Percentiles rank a stretch among this genome's conserved stretches.
Evolutionary conservation across 2,113 vertebrate genomes (phyloP).

Genomic region (Megaptera novaeangliae): DNA sequence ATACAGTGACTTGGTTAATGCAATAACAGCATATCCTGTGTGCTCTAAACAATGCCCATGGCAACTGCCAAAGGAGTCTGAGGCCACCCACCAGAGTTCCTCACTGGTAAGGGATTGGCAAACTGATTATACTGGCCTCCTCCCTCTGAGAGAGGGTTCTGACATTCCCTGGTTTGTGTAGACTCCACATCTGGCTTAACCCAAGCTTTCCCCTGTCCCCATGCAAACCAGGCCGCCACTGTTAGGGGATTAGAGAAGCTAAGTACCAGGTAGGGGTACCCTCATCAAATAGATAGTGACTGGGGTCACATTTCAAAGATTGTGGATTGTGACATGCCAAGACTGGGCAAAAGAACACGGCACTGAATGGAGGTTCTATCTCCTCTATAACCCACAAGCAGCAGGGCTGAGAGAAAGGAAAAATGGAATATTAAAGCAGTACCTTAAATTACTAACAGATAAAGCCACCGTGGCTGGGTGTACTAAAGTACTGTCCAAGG

Average conservation of each 20-base stretch:
- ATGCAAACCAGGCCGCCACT: neutral
- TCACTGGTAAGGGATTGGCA: neutral
- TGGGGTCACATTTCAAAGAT: neutral
- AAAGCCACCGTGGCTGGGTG: neutral
- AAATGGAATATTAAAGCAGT: neutral
- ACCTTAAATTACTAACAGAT: neutral
- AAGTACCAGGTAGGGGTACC: neutral
- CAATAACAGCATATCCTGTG: neutral
- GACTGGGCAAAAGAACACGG: neutral
- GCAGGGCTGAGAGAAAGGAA: neutral
- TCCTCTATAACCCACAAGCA: neutral
- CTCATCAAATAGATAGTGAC: neutral
- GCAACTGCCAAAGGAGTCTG: neutral
- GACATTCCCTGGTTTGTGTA: neutral
- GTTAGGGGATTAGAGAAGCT: neutral
- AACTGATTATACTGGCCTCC: neutral
- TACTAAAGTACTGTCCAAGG: neutral
- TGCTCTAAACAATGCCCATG: neutral
- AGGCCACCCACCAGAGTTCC: neutral
- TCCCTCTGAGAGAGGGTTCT: neutral
- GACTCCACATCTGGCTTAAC: neutral
- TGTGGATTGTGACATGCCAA: neutral
- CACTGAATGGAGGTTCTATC: neutral
- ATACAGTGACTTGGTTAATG: neutral
- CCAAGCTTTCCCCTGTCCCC: neutral